Evolutionary conservation across 2,888 invertebrate species (phyloP).

Genomic region (Copidosoma aretas): DNA sequence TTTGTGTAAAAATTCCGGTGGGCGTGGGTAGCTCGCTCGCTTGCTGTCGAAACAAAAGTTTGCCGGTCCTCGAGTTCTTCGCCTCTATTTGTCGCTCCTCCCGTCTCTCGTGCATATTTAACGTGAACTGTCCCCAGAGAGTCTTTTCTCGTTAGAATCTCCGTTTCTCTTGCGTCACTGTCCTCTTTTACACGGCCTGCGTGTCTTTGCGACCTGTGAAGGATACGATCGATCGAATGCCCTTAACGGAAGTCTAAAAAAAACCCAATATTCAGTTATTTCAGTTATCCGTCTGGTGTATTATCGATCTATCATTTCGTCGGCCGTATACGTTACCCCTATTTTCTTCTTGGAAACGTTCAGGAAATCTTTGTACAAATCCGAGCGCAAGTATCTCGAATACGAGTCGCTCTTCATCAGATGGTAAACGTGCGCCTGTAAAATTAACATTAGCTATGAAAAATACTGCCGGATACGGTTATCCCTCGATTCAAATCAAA

Average conservation of each 20-base stretch:
- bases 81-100: not conserved
- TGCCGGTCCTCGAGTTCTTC: not conserved
- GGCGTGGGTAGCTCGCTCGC: not conserved
- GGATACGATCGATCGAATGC: constrained; percentile 83
- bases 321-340: constrained; percentile 50
- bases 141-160: not conserved
- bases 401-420: constrained; percentile 99
- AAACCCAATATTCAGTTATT: constrained; percentile 9
- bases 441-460: not conserved
- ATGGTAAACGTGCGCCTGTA: constrained; percentile 96
- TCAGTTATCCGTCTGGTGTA: no score
- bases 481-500: not conserved
- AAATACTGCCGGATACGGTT: constrained; percentile 1
- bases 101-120: not conserved
- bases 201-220: constrained; percentile 77
- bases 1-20: constrained; percentile 12
- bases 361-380: constrained; percentile 97
- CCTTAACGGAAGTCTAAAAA: constrained; percentile 84
- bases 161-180: not conserved
- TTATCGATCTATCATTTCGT: not conserved
- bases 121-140: not conserved
- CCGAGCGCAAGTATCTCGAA: constrained; percentile 94
- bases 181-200: constrained; percentile 59
- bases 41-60: not conserved
- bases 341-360: constrained; percentile 98